Base-by-base conservation (phyloP, 2,797 vertebrate genomes). In the Pyrocephalus nanus region DNA sequence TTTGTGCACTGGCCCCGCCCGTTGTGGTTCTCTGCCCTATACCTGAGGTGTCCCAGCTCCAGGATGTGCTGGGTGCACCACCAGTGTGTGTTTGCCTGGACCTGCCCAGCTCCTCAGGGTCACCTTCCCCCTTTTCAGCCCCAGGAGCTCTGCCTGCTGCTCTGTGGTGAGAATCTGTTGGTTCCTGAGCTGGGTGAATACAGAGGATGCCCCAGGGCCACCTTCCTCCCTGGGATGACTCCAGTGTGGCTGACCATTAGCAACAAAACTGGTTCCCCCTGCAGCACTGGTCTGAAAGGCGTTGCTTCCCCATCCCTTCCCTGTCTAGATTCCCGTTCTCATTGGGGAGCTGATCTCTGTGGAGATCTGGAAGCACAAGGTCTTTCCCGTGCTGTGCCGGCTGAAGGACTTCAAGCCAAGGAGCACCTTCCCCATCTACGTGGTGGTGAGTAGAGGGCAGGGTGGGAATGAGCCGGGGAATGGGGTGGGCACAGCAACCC, bases 291-390 rank as follows among this genome's bases (percentile, higher is more conserved):
- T 78, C 38, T 93, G 76, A 93, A 93, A 15, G 12, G 30, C 19
- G 55, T 91, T 2, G 2, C 40, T 66, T 53, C 17, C 42, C 38
- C 19, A 3, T 82, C 57, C 69, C 30, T 89, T 86, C 77, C n/a
- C 32, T 95, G 43, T 94, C 15, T 64, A 99, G 99, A 97, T 99
- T 88, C 98, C 99, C 6, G 95, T 98, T 3, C 97, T 99, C 76
- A 97, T 99, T 55, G 98, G 98, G 80, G 98, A 99, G 94, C 97
- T 99, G 97, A 99, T 99, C 73, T 96, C 98, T 5, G 97, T 98
- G 5, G 99, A 99, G 96, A 96, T 99, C 94, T 99, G 99, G 99
- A 99, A 99, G 94, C 98, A 98, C 77, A 99, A 99, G 87, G 95
- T 99, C 60, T 99, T 99, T 71, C 98, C 99, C 0, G 97, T 99